Percentiles rank a stretch among this genome's conserved stretches.
phyloP scores from a whole-genome alignment of 2,113 vertebrate genomes.

The Phyllostomus hastatus region DNA sequence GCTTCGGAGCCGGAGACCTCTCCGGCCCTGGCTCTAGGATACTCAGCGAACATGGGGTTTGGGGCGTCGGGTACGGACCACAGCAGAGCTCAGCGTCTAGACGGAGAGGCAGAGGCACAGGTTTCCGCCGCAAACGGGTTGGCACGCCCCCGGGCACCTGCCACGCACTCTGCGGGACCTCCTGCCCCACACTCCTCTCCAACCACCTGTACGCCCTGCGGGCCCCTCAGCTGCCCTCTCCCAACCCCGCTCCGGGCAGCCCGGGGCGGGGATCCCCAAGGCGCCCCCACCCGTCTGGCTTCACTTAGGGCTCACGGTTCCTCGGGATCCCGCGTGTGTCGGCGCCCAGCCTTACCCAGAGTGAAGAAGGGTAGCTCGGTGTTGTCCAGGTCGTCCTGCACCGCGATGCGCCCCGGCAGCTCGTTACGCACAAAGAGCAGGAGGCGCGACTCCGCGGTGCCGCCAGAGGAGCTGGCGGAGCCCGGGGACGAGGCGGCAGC shows the following conservation, averaged over 20 bases:
- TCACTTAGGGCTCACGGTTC: not conserved
- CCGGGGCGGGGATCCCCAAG: slow-evolving; percentile 36
- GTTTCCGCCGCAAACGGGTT: not conserved
- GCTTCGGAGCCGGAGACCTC: not conserved
- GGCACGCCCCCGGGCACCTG: slow-evolving; percentile 51
- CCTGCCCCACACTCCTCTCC: not conserved
- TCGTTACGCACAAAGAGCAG: slow-evolving; percentile 95
- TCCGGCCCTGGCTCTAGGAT: not conserved
- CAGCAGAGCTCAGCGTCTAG: not conserved
- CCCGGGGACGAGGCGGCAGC: slow-evolving; percentile 81
- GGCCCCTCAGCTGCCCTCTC: slow-evolving; percentile 19
- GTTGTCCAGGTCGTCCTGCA: slow-evolving; percentile 98
- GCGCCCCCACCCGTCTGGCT: slow-evolving; percentile 27
- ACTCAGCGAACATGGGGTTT: not conserved
- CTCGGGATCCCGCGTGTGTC: not conserved
- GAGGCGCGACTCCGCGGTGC: slow-evolving; percentile 91
- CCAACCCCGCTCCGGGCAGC: not conserved
- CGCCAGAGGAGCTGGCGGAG: slow-evolving; percentile 75
- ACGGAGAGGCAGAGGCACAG: not conserved
- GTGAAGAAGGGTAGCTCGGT: slow-evolving; percentile 99
- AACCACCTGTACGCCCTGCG: slow-evolving; percentile 71
- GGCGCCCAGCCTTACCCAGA: slow-evolving; percentile 86
- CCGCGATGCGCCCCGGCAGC: slow-evolving; percentile 94
- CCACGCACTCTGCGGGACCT: slow-evolving; percentile 23
- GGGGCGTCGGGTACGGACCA: not conserved